Base-by-base conservation (phyloP, 2,797 vertebrate species). In the Etheostoma perlongum region DNA sequence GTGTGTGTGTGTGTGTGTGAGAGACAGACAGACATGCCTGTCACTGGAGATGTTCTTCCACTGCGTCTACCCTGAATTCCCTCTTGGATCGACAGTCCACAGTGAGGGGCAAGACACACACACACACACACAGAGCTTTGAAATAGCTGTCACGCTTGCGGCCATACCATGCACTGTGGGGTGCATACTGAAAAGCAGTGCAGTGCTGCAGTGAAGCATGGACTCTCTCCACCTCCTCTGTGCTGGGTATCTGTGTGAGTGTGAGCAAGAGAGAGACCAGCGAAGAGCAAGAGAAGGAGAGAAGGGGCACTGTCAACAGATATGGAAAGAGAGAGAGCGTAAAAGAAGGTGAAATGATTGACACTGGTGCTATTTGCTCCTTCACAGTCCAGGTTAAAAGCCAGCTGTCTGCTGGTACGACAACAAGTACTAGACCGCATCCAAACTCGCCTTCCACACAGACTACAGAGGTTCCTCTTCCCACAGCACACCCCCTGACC, bases 131-230 rank as follows among this genome's bases (percentile, higher is more conserved):
- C 70, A 71, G 63, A 82, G 78, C 82, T 89, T 80, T 89, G 85
- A 83, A 84, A 84, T 90, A 90, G 89, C 85, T 91, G 91, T 87
- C 89, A 89, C 77, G 86, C 87, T 86, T 86, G 85, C 83, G 73
- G 89, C 89, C 83, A 84, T 81, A 88, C 81, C 70, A 76, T 78
- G 80, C 89, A 71, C 88, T 85, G 83, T 82, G 86, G 83, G 88
- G 82, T 90, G 90, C 90, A 93, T 92, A 92, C 90, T 90, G 88
- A 91, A 88, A 79, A 88, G 85, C 79, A 78, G 79, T 80, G 76
- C 81, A 78, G 84, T 84, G 84, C 85, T 91, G 88, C 91, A 90
- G 85, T 83, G 78, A 90, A 86, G 90, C 83, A 88, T 87, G 79
- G 78, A 83, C 78, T 84, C 78, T 58, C 75, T 79, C 68, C 86